These are phyloP conservation scores for Tricholauxania praeusta DNA, from an alignment of 2,888 invertebrate species.

Conservation along the genomic window DNA sequence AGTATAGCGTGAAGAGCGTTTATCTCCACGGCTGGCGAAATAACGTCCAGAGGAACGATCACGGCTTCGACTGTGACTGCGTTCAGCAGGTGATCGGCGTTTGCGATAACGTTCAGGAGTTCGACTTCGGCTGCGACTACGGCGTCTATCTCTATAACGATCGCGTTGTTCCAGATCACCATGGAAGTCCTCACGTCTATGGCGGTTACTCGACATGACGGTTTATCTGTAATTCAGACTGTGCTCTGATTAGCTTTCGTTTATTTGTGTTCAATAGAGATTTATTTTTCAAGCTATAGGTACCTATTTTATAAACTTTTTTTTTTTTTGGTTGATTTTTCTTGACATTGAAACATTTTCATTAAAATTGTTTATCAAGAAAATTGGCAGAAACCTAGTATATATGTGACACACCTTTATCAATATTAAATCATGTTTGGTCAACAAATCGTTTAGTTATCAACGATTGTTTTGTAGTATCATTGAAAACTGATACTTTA, in stretches of 20 bases:
- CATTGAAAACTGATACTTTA: too few relatives aligned
- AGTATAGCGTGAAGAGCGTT: conserved; percentile 40
- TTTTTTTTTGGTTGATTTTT: conserved; percentile 5
- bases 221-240: conserved; percentile 64
- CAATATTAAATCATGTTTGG: too few relatives aligned
- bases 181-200: conserved; percentile 48
- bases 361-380: conserved; percentile 26
- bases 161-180: conserved; percentile 44
- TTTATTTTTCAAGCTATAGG: conserved; percentile 35
- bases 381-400: conserved; percentile 1
- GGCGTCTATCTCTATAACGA: conserved; percentile 47
- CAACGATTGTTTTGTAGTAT: too few relatives aligned
- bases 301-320: conserved; percentile 40
- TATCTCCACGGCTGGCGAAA: conserved; percentile 29
- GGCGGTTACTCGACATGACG: conserved; percentile 50
- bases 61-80: conserved; percentile 41
- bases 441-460: too few relatives aligned
- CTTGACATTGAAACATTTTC: not conserved
- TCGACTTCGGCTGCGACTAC: conserved; percentile 35
- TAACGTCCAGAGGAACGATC: conserved; percentile 39
- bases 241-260: conserved; percentile 59
- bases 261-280: conserved; percentile 24
- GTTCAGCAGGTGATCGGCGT: conserved; percentile 40
- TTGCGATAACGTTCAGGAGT: conserved; percentile 33
- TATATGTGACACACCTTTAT: too few relatives aligned